Evolutionary conservation across 2,113 vertebrate species (phyloP), one percentile per base, ranked within the genome.

Genomic region (Tyrannus savana): DNA sequence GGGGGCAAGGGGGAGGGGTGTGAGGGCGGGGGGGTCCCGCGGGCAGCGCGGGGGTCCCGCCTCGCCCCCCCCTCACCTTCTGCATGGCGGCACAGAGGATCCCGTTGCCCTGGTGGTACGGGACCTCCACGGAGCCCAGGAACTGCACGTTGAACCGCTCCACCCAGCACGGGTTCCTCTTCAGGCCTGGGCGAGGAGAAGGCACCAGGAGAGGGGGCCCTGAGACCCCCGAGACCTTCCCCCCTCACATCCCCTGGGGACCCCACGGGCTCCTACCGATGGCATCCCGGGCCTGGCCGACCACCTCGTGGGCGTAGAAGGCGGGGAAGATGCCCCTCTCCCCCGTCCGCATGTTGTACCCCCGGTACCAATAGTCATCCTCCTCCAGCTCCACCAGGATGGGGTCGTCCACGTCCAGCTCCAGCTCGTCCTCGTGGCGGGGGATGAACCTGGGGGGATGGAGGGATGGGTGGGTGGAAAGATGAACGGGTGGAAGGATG

Each of bases 21-120:
- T 44, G 10, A 27, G 37, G 28, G 39, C 28, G n/a, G 52, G 53
- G 37, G 52, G 39, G 37, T 30, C 71, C 41, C 13, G 2, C 13
- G 19, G 7, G 41, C 16, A 28, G 41, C 4, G 11, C 27, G 24
- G 41, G 50, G 49, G 22, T 46, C 37, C 13, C 4, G 2, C 19
- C 41, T 39, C 12, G 0, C 37, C 33, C 2, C 25, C 47, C 14
- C 13, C 96, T 91, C 96, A 99, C 99, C 98, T 99, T 99, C 97
- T 99, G 99, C 99, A 99, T 99, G 93, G 99, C 99, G 0, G 99
- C 99, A 10, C 99, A 99, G 39, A 99, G 98, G 96, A 99, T 99
- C 41, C 99, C 99, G 0, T 99, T 99, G 84, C 99, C 99, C 96
- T 99, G 99, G 96, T 99, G 99, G 97, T 99, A 98, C 8, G 99